Evolutionary conservation across 2,113 vertebrate species (phyloP).

Genomic region (Manacus vitellinus): DNA sequence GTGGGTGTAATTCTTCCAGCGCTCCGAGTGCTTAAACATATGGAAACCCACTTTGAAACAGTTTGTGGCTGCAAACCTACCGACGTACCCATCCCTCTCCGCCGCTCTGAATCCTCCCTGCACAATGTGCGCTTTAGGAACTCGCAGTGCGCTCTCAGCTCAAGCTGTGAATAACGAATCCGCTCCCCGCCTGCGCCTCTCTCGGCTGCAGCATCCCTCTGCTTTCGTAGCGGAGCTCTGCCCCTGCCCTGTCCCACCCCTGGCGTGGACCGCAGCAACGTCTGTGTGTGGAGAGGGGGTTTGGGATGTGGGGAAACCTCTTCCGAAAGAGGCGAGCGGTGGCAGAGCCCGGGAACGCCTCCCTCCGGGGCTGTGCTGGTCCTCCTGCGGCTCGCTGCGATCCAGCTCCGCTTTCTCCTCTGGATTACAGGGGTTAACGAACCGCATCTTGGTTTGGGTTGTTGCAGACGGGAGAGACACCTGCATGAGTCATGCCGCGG

Average conservation of each 20-base stretch:
- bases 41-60: conserved; percentile 61
- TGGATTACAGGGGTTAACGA: neutral
- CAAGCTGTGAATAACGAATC: neutral
- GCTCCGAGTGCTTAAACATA: conserved; percentile 41
- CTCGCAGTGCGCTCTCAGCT: neutral
- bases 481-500: conserved; percentile 15
- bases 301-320: neutral
- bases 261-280: neutral
- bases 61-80: conserved; percentile 54
- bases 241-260: neutral
- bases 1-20: conserved; percentile 73
- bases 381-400: neutral
- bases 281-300: neutral
- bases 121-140: neutral
- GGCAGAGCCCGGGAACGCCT: neutral
- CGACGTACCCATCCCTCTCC: neutral
- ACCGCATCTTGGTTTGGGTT: neutral
- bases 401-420: neutral
- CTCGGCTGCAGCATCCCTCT: neutral
- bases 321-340: fast-evolving
- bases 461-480: conserved; percentile 1
- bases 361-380: neutral
- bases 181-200: neutral
- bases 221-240: fast-evolving
- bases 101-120: neutral